Evolutionary conservation across 35 echinoderm and acorn worm genomes (phyloP).

Genomic region (Heliocidaris tuberculata): DNA sequence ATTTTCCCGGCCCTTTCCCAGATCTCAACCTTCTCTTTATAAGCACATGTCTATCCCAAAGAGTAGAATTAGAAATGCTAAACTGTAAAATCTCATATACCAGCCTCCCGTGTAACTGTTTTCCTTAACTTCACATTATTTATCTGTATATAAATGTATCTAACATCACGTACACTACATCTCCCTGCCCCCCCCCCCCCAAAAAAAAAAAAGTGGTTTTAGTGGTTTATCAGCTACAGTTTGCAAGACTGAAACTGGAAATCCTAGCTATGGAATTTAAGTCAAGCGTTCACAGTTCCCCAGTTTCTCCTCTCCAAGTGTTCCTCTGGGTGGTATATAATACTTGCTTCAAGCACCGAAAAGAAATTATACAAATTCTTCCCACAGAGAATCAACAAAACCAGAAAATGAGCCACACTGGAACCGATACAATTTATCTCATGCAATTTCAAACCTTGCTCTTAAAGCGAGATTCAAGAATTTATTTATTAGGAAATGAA

Average conservation of each 20-base stretch:
- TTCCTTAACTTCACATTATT: no score
- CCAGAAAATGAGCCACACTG: neutral
- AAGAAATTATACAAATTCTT: neutral
- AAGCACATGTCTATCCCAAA: no score
- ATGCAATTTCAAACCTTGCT: no score
- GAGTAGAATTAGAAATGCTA: no score
- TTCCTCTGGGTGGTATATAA: neutral
- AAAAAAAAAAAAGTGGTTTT: neutral
- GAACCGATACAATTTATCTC: neutral
- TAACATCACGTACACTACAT: neutral
- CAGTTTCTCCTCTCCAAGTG: neutral
- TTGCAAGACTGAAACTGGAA: neutral
- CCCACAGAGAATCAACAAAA: neutral
- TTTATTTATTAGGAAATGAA: no score
- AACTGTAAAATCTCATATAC: no score
- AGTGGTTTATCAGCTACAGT: neutral
- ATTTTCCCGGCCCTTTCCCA: no score
- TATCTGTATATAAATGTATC: no score
- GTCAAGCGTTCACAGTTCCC: neutral
- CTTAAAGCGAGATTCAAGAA: no score
- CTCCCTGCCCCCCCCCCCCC: no score
- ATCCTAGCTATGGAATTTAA: neutral
- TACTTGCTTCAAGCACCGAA: neutral
- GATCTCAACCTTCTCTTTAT: no score
- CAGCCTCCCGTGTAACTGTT: no score